Evolutionary conservation across 2,113 vertebrate species (phyloP), one percentile per base, ranked within the genome.

Genomic region (Heterochromis multidens): DNA sequence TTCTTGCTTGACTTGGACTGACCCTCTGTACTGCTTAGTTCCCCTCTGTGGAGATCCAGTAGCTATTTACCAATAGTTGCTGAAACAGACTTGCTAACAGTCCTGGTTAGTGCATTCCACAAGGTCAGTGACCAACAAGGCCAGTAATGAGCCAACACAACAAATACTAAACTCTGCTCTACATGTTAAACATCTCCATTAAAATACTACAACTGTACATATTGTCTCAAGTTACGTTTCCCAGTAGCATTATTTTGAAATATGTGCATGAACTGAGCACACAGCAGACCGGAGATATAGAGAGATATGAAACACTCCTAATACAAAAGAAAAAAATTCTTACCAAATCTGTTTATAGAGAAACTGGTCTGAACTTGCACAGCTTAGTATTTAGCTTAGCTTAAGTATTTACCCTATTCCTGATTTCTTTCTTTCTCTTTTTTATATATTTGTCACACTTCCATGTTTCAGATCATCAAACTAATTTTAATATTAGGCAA

Each of bases 1-100:
- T 49, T 35, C 46, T 54, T 79, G 79, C 52, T 72, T 80, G 82
- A 85, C 77, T 81, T 83, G 37, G 58, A 70, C 46, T 81, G 61
- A 83, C 61, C 56, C 46, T 78, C 46, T 91, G 57, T 80, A 60
- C 87, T 74, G 59, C 67, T 52, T 49, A 49, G 25, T 72, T 29
- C 25, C 25, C 25, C 67, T 72, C 67, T 72, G 43, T 81, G 57
- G 57, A 31, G 63, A 81, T 37, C 58, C n/a, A 52, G 67, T 52
- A 72, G 43, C 16, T 31, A 29, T 27, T 25, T 76, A 40, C 76
- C 33, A 59, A 58, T 40, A 77, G 37, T n/a, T 25, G 76, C 13
- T 59, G 33, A 78, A 40, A 37, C 54, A 40, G 33, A 56, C 60
- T 57, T 79, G 9, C 43, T 52, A 16, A 17, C n/a, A 67, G 7